phyloP scores from a whole-genome alignment of 1,140 invertebrate genomes.

The Drosophila lacertosa region DNA sequence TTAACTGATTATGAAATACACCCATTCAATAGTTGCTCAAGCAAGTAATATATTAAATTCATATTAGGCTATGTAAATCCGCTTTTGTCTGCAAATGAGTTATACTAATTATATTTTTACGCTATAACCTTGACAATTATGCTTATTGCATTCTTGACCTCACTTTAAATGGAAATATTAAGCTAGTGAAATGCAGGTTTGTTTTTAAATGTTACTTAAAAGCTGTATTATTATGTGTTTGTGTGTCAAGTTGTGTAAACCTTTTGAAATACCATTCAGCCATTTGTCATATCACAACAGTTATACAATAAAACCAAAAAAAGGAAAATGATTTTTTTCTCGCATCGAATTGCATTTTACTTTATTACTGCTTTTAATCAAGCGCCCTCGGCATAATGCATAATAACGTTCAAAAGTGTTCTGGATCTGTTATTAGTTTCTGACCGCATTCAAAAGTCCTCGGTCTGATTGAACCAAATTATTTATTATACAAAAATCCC shows the following conservation, averaged over 20 bases:
- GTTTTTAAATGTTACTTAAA: no score
- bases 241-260: no score
- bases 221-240: no score
- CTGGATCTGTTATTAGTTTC: slow-evolving; percentile 26
- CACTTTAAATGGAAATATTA: background rate
- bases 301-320: no score
- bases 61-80: background rate
- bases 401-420: background rate
- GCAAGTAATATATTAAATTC: background rate
- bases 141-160: background rate
- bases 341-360: background rate
- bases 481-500: slow-evolving; percentile 39
- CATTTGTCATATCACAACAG: background rate
- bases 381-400: slow-evolving; percentile 10
- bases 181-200: background rate
- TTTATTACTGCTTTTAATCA: background rate
- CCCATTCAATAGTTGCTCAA: background rate
- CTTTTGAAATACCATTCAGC: background rate
- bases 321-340: no score
- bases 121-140: background rate
- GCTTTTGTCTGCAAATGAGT: background rate
- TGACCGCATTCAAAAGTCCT: slow-evolving; percentile 45
- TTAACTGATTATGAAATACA: background rate
- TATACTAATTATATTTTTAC: background rate
- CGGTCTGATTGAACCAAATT: slow-evolving; percentile 64